Base-by-base conservation (phyloP, 1,140 invertebrate species). In the Rhopalosiphum maidis region DNA sequence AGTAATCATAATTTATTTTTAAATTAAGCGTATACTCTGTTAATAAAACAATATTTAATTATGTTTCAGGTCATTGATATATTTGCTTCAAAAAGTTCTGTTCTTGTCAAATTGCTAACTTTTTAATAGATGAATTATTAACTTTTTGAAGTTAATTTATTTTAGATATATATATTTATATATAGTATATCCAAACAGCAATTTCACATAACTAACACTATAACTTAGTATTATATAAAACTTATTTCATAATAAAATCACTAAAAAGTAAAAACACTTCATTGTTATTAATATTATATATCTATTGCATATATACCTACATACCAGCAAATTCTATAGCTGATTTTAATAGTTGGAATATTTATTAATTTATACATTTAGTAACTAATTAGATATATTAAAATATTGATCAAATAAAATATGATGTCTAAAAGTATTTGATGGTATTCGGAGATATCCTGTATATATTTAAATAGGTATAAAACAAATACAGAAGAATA, bases 261-360 rank as follows among this genome's bases (percentile, higher is more conserved):
- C 60, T n/a, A 68, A 68, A n/a, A 68, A n/a, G 60, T 30, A 55
- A 55, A 55, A 55, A 55, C 18, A 68, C 25, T 25, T 68, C 9
- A 68, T 68, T 68, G 60, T 68, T 68, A 68, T 68, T n/a, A 68
- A 68, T 68, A 68, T 68, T 68, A 68, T n/a, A 68, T 68, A 68
- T 30, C 30, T 68, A 68, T n/a, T 68, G 8, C 60, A 68, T 22
- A 54, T n/a, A 68, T 30, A 68, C 8, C 60, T 68, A 68, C 6
- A 68, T 68, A 68, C 30, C 60, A 25, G 60, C 25, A 68, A 68
- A 68, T 68, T n/a, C 25, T 68, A 1, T 68, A 68, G 60, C 0
- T 68, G 22, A 54, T 54, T 54, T 54, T 54, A 54, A 54, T 22
- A 54, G 51, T 54, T 54, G 51, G 2, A 54, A 54, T 54, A 54